These are phyloP conservation scores for Falco punctatus DNA, from an alignment of 2,113 vertebrate species.

Conservation along the genomic window DNA sequence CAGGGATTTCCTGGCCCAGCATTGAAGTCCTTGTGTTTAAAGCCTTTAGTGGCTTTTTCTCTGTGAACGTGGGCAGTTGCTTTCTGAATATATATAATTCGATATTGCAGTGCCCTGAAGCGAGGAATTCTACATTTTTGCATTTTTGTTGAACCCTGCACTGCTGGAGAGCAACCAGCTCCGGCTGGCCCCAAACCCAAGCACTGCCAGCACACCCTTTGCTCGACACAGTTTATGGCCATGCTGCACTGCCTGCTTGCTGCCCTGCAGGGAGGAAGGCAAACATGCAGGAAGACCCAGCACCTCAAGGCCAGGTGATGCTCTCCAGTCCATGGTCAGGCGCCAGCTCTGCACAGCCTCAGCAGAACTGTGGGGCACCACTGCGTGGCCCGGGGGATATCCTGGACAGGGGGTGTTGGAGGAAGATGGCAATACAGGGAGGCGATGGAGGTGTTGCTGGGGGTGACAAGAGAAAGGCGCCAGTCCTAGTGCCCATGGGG, in stretches of 20 bases:
- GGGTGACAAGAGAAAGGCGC: not conserved
- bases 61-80: not conserved
- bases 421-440: not conserved
- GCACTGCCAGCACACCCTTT: not conserved
- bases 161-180: not conserved
- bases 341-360: not conserved
- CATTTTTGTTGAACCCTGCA: not conserved
- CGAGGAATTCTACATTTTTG: not conserved
- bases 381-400: not conserved
- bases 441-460: not conserved
- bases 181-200: not conserved
- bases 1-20: not conserved
- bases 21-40: not conserved
- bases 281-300: rapidly evolving
- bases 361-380: not conserved
- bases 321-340: not conserved
- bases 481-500: not conserved
- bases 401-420: not conserved
- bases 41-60: not conserved
- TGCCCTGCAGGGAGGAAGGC: not conserved
- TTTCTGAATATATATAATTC: not conserved
- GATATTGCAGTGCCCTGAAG: not conserved
- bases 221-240: too few species aligned
- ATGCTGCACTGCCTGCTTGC: not conserved
- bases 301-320: not conserved